Percentiles rank a stretch among this genome's conserved stretches.
phyloP scores from a whole-genome alignment of 2,797 vertebrate species.

The Gambelia wislizenii region DNA sequence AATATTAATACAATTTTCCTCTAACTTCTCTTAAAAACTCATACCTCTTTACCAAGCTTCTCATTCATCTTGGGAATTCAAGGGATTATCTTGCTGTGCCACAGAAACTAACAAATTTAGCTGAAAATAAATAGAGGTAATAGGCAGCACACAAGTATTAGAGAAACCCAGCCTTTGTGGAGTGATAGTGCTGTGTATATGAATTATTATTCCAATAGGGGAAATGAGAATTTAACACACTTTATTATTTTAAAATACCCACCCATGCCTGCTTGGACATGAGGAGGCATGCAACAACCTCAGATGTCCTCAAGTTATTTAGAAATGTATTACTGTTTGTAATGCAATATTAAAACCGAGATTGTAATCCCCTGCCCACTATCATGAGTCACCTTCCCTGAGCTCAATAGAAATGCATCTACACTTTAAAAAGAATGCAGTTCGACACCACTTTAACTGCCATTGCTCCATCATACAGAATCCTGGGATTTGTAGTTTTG shows the following conservation, averaged over 20 bases:
- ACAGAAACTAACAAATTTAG: too few relatives aligned
- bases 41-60: neutral
- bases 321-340: neutral
- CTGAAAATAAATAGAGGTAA: neutral
- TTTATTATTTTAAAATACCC: neutral
- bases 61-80: neutral
- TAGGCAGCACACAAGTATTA: neutral
- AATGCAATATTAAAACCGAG: neutral
- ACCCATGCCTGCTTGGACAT: neutral
- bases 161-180: neutral
- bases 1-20: neutral
- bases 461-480: too few relatives aligned
- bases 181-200: too few relatives aligned
- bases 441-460: too few relatives aligned
- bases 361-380: neutral
- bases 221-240: fast-evolving
- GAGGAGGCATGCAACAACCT: neutral
- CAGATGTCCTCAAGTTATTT: neutral
- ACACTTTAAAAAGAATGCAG: too few relatives aligned
- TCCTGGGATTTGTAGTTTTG: too few relatives aligned
- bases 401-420: too few relatives aligned
- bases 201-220: neutral
- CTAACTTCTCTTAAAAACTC: neutral
- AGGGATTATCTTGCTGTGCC: neutral
- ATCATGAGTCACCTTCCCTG: neutral